Evolutionary conservation across 1,140 invertebrate species (phyloP).

Genomic region (Plectus sambesii): DNA sequence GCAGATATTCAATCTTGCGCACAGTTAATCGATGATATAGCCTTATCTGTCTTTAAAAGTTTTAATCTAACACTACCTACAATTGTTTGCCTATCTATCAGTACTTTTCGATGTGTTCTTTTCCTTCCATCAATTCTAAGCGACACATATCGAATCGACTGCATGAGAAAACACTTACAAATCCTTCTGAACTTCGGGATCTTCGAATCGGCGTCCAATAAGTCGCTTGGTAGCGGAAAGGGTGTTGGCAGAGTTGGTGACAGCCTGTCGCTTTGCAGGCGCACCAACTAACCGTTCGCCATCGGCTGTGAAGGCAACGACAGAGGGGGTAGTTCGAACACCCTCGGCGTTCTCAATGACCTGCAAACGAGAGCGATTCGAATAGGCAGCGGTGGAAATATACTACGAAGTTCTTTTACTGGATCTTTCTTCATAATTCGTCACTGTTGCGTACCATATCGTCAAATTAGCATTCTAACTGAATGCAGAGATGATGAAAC

Average conservation of each 20-base stretch:
- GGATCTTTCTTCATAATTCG: too few relatives aligned
- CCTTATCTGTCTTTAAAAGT: too few relatives aligned
- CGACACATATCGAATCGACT: slow-evolving; percentile 12
- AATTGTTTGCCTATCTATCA: too few relatives aligned
- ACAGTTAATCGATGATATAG: too few relatives aligned
- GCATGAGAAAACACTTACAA: slow-evolving; percentile 67
- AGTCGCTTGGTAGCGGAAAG: slow-evolving; percentile 94
- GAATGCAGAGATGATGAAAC: too few relatives aligned
- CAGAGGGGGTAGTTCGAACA: slow-evolving; percentile 79
- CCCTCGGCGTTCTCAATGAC: slow-evolving; percentile 85
- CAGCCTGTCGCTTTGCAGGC: slow-evolving; percentile 64
- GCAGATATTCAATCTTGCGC: too few relatives aligned
- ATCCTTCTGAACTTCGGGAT: slow-evolving; percentile 87
- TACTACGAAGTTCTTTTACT: too few relatives aligned
- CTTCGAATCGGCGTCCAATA: slow-evolving; percentile 83
- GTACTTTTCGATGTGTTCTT: too few relatives aligned
- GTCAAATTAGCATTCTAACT: slow-evolving; percentile 10
- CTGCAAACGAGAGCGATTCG: slow-evolving; percentile 49
- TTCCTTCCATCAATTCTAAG: too few relatives aligned
- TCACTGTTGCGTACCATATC: slow-evolving; percentile 8
- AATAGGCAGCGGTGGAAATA: too few relatives aligned
- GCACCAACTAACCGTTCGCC: slow-evolving; percentile 84
- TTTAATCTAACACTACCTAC: too few relatives aligned
- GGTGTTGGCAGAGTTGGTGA: slow-evolving; percentile 89
- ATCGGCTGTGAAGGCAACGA: slow-evolving; percentile 75